Conservation (phyloP, 1,140 invertebrate species). For the Calycopis cecrops region DNA sequence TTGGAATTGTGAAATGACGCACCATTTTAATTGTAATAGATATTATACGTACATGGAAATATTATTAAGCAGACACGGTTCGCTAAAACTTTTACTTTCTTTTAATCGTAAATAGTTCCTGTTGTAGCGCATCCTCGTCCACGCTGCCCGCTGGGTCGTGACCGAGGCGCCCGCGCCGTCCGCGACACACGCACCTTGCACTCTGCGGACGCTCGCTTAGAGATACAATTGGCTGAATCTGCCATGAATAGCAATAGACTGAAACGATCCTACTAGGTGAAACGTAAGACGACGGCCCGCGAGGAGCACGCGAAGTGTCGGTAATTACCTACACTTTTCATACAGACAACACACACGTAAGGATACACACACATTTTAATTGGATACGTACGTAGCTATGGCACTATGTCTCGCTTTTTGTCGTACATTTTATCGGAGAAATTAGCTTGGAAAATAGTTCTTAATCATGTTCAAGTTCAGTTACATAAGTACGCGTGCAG, state of each 20-base stretch:
- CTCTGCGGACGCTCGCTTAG: constrained; percentile 36
- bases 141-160: constrained; percentile 27
- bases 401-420: constrained; percentile 66
- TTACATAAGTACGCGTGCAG: constrained; percentile 73
- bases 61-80: constrained; percentile 26
- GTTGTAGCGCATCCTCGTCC: constrained; percentile 38
- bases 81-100: constrained; percentile 57
- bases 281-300: constrained; percentile 46
- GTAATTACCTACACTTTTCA: constrained; percentile 47
- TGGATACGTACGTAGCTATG: constrained; percentile 28
- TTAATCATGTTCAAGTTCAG: constrained; percentile 75
- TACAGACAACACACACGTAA: constrained; percentile 37
- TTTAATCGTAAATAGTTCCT: constrained; percentile 50
- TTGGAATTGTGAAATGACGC: background rate
- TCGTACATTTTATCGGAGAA: constrained; percentile 73
- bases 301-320: constrained; percentile 47
- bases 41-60: constrained; percentile 1
- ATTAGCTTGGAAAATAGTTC: constrained; percentile 74
- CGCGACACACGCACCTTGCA: constrained; percentile 33
- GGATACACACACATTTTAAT: constrained; percentile 38
- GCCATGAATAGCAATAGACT: constrained; percentile 36
- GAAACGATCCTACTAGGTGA: constrained; percentile 44
- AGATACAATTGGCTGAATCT: constrained; percentile 34
- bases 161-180: background rate
- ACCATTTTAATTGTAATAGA: background rate